Conservation (phyloP, 2,888 invertebrate species). For the Cryptophagus acutangulus region DNA sequence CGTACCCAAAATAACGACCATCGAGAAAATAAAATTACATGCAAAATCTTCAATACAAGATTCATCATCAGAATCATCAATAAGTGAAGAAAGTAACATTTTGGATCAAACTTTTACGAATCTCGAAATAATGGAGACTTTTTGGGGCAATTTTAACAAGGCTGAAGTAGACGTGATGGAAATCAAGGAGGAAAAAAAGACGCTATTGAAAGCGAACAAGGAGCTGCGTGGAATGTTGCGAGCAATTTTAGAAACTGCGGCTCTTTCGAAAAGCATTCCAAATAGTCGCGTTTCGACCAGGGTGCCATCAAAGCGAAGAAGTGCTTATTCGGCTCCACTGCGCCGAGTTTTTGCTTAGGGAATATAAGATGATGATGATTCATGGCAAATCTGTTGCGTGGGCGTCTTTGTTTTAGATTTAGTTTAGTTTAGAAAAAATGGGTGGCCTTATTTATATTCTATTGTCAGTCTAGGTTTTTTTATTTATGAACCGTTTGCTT, state of each 20-base stretch:
- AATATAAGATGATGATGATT: too few species aligned
- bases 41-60: slow-evolving; percentile 9
- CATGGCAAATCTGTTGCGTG: too few species aligned
- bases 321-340: slow-evolving; percentile 28
- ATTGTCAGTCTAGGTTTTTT: too few species aligned
- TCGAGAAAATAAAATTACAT: slow-evolving; percentile 15
- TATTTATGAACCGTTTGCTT: too few species aligned
- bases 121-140: too few species aligned
- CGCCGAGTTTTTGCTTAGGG: slow-evolving; percentile 24
- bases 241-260: slow-evolving; percentile 41
- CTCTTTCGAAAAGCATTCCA: slow-evolving; percentile 28
- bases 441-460: too few species aligned
- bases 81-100: slow-evolving; percentile 32
- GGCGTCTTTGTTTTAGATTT: too few species aligned
- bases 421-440: too few species aligned
- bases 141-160: slow-evolving; percentile 53
- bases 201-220: slow-evolving; percentile 49
- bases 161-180: slow-evolving; percentile 42
- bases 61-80: slow-evolving; percentile 6
- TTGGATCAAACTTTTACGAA: too few species aligned
- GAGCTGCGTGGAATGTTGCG: slow-evolving; percentile 42
- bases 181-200: slow-evolving; percentile 49
- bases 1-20: slow-evolving; percentile 13
- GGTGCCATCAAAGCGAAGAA: slow-evolving; percentile 26
- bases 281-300: slow-evolving; percentile 30